Evolutionary conservation across 1,140 invertebrate genomes (phyloP), one percentile per base, ranked within the genome.

Genomic region (Coboldia fuscipes): DNA sequence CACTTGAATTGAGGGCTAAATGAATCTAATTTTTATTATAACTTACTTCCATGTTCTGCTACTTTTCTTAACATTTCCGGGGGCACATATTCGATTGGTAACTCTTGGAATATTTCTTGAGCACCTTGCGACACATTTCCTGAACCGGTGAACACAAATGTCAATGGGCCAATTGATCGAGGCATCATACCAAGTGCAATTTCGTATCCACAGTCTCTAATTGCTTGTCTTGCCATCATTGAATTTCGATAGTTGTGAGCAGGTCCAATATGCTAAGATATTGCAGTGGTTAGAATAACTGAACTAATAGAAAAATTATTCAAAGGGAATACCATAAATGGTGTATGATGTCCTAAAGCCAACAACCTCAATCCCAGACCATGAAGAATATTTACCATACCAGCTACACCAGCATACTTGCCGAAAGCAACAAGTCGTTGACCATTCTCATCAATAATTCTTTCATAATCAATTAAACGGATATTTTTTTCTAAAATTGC

Each of bases 311-410:
- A 23, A 23, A 23, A 23, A 7, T 7, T 24, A 8, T 24, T 24
- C 7, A 8, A 24, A 29, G 13, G 14, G 46, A 45, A 56, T 64
- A 85, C 81, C 92, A 99, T 96, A 49, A 98, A 97, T 1, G 94
- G 94, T 0, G 96, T 98, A 48, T 99, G 93, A 58, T 98, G 93
- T 2, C 94, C 96, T 3, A 98, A 52, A 0, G 94, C 96, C 21
- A 99, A 54, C 0, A 99, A 62, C 28, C 96, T 61, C 1, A 99
- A 61, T 3, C 94, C 94, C 9, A 98, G 57, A 3, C 96, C 94
- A 49, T 99, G 93, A 2, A 99, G 61, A 42, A 98, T 97, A 50
- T 99, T 97, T 18, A 99, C 84, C 78, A 96, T 97, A 2, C 96
- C 96, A 14, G 93, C 89, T 3, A 98, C 86, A 29, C 27, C 52